Base-by-base conservation (phyloP, 2,113 vertebrate genomes). In the Lutjanus erythropterus region DNA sequence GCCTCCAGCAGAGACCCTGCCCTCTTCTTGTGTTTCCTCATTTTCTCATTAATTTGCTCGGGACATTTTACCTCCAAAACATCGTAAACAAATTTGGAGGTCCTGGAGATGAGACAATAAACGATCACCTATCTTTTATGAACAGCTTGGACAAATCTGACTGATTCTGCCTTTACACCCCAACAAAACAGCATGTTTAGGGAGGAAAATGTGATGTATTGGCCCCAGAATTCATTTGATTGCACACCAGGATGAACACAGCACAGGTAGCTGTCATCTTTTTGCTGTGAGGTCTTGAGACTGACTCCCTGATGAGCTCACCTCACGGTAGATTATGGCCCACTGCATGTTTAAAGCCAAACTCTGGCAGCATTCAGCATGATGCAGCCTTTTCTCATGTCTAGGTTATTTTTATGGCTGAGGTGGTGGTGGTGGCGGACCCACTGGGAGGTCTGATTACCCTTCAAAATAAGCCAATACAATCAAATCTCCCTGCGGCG, bases 361-460 rank as follows among this genome's bases (percentile, higher is more conserved):
- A 69, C 60, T 55, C 50, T 60, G 82, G 75, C 82, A 80, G 53
- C 52, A 58, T 81, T 72, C 33, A 50, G 53, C 66, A 74, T 71
- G 74, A 89, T 83, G 81, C 35, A 9, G 62, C 50, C 50, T 75
- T 89, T 49, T 81, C 64, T 71, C 81, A 77, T 84, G 75, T 83
- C 76, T 81, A 75, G 81, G 74, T 86, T 87, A 73, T 78, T 85
- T 89, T 89, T 86, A 84, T 71, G 70, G 82, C 59, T 29, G 70
- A 69, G 66, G 70, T 67, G 42, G 84, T 79, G 67, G 71, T 70
- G 41, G 84, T 75, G 66, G 73, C 78, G 64, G 75, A 90, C 64
- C 59, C 71, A 60, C 53, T 72, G 73, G 78, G 78, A 83, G 75
- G 71, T 88, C 72, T 81, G 82, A 86, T 74, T 86, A 65, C 75